Evolutionary conservation across 2,113 vertebrate genomes (phyloP), one percentile per base, ranked within the genome.

Genomic region (Bucco capensis): DNA sequence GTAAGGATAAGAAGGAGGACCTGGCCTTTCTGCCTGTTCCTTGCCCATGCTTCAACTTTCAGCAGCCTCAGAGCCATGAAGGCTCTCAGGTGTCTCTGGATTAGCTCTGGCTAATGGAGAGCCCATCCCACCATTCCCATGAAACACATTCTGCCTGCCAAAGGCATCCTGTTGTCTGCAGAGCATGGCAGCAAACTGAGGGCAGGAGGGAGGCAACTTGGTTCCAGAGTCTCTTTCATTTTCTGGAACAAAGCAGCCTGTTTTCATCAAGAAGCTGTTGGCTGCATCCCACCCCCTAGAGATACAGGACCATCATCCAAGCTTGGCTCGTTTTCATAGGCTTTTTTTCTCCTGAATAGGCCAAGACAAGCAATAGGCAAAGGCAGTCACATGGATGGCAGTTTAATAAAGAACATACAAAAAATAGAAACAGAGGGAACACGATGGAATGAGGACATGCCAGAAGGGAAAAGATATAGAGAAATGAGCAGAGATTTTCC

Each of bases 291-390:
- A 75, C 79, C 24, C 28, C 64, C 66, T 71, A 47, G 75, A 92
- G 85, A 91, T 82, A 91, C n/a, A 1, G 80, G 60, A 93, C 61
- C 76, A 74, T 93, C 92, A 90, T 94, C 94, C 86, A 93, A 94
- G 78, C 60, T 58, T 1, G 1, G 77, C 89, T 90, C 40, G 3
- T 89, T 95, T 89, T 93, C 89, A 84, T 14, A 64, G 70, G 83
- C 84, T 40, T 86, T 90, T n/a, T 88, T 92, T 79, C 92, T 92
- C 61, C 61, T 94, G 89, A 94, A 93, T 92, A 79, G 86, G 65
- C 73, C 49, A 84, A 90, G 66, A 74, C 53, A 84, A 90, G 84
- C 60, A 88, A 71, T 35, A 74, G 77, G 94, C 86, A 87, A 93
- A 93, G 61, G 81, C 21, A 0, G 81, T 92, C 95, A 89, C 19